Base-by-base conservation (phyloP, 1,140 invertebrate genomes). In the Anthonomus grandis region DNA sequence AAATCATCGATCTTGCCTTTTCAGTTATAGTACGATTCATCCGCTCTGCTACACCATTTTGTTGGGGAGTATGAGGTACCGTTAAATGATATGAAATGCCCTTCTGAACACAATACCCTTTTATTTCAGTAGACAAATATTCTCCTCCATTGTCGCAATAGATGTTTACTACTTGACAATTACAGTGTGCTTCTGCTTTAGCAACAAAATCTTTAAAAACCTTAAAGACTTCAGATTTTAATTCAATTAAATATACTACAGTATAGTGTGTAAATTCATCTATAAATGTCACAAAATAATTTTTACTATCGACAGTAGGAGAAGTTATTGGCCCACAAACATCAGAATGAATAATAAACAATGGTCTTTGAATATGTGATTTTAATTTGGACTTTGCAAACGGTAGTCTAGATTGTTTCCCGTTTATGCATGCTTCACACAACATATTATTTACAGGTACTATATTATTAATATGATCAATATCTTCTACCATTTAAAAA, bases 1-100 rank as follows among this genome's bases (percentile, higher is more conserved):
- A 49, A 55, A 81, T 21, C 66, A 77, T 72, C 15, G 68, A 37
- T 42, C 73, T 63, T 34, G 72, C 70, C 51, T 70, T 77, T 68
- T 76, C 74, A 8, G 68, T 74, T 21, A 79, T 67, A 13, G 75
- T 75, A 24, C 71, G 56, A 51, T 73, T 74, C 64, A 76, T 74
- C 24, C 77, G 61, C 58, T 81, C 78, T 17, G 76, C 63, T 2
- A 78, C 70, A 59, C 76, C 74, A 73, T 81, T 81, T 64, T 71
- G 63, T 58, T 82, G 71, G 46, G 78, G 77, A 9, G 73, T 78
- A 48, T 74, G 69, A 38, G 74, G 70, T 23, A 76, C 68, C 4
- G 73, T 77, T 37, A 68, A 72, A 49, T 79, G 69, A 69, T 76
- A 76, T 12, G 53, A 62, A 50, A 80, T 79, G 4, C 78, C 77